Conservation (phyloP, 2,797 vertebrate species). For the Enteromius unitaeniatus region DNA sequence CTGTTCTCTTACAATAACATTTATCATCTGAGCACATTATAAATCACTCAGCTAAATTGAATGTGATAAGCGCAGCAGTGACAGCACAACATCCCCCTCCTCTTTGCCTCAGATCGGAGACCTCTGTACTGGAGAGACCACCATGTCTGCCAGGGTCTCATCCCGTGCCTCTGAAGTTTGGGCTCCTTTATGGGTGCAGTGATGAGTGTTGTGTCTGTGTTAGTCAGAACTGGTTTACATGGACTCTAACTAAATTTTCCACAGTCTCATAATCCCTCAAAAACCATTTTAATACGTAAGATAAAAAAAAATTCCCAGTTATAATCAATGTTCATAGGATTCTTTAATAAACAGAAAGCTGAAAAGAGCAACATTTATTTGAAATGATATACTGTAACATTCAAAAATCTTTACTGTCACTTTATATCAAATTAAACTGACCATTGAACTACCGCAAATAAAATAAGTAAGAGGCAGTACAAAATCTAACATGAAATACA, state of each 20-base stretch:
- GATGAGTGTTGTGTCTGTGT: background rate
- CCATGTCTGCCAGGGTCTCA: constrained; percentile 59
- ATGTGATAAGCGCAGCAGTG: constrained; percentile 79
- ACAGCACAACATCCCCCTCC: constrained; percentile 67
- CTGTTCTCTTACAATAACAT: constrained; percentile 74
- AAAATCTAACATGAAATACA: no score
- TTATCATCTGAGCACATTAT: constrained; percentile 80
- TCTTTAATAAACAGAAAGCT: background rate
- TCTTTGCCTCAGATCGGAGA: constrained; percentile 65
- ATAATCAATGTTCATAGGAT: background rate
- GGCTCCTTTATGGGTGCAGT: constrained; percentile 1
- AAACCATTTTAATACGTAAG: background rate
- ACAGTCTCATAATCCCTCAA: no score
- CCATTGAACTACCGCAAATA: no score
- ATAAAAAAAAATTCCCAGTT: background rate
- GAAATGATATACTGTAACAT: background rate
- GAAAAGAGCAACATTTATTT: background rate
- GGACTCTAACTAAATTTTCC: background rate
- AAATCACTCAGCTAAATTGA: constrained; percentile 80
- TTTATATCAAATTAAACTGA: background rate
- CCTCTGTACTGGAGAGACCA: constrained; percentile 66
- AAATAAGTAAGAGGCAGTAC: no score
- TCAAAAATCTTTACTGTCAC: background rate
- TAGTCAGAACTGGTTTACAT: background rate
- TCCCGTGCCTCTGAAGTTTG: background rate